Base-by-base conservation (phyloP, 2,113 vertebrate genomes). In the Calyptommatus sinebrachiatus region DNA sequence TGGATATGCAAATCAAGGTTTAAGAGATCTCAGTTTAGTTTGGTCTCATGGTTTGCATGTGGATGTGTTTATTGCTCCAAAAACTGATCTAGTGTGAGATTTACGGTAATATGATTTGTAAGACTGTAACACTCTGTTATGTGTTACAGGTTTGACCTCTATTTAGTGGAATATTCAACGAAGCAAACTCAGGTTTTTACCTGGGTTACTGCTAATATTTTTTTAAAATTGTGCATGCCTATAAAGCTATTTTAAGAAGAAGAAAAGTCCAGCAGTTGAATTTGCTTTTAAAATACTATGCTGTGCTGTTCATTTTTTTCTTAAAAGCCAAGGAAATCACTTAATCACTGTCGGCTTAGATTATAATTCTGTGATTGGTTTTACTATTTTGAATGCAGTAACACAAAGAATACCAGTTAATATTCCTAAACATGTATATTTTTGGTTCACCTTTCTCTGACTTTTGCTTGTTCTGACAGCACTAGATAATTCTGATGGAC, bases 341-440 rank as follows among this genome's bases (percentile, higher is more conserved):
- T 7, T 14, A 26, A 31, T 0, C 65, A 63, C 65, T 82, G 50
- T 29, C 83, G 28, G 8, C 8, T 67, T 48, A 31, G 20, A 67
- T 12, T 68, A n/a, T 71, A 53, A 71, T 62, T 82, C 78, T 78
- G 63, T 84, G 76, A 10, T 71, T 68, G 75, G 72, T n/a, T 46
- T 76, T 82, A 18, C 61, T n/a, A 76, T 18, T 83, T 0, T 81
- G 50, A 66, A 90, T 92, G 94, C 94, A 96, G 94, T 95, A 94
- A 95, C 93, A 91, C 63, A 94, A 91, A 94, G 89, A 94, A 89
- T 92, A 83, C 93, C 93, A 92, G 81, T 94, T 93, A 87, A 89
- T 93, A 86, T 74, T 88, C 85, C 82, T 90, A 77, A 84, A 71
- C 74, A 12, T 7, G 21, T 46, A 28, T 46, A 67, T 29, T 76